Evolutionary conservation across 2,888 invertebrate species (phyloP).

Genomic region (Xanthia togata): DNA sequence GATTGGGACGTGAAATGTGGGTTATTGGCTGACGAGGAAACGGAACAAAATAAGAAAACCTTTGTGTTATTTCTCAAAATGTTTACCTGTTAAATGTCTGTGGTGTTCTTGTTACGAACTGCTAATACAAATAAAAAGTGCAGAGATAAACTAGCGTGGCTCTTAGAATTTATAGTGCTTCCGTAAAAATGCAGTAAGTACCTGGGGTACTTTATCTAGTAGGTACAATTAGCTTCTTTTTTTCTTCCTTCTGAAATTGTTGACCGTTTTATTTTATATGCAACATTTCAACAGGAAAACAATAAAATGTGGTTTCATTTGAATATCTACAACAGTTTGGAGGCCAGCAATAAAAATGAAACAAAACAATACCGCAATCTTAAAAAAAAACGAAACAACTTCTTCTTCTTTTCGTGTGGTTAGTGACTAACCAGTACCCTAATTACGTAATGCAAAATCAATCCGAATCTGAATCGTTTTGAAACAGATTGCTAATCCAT

Average conservation of each 20-base stretch:
- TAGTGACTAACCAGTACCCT: too few species aligned
- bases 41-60: slow-evolving; percentile 33
- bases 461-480: too few species aligned
- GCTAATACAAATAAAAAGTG: slow-evolving; percentile 5
- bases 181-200: slow-evolving; percentile 2
- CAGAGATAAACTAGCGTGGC: slow-evolving; percentile 6
- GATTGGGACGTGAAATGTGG: slow-evolving; percentile 54
- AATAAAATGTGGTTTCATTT: neutral
- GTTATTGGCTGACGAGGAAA: slow-evolving; percentile 39
- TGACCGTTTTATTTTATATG: neutral
- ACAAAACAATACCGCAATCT: neutral
- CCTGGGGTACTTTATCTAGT: neutral
- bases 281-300: neutral
- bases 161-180: neutral
- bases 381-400: neutral
- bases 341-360: neutral
- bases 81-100: slow-evolving; percentile 17
- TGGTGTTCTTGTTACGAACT: neutral
- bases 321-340: neutral
- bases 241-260: neutral
- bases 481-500: too few species aligned
- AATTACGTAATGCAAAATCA: too few species aligned
- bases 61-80: slow-evolving; percentile 27
- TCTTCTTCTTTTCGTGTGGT: too few species aligned
- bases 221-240: neutral